These are phyloP conservation scores for Xiphias gladius DNA, from an alignment of 2,113 vertebrate species.

Conservation along the genomic window DNA sequence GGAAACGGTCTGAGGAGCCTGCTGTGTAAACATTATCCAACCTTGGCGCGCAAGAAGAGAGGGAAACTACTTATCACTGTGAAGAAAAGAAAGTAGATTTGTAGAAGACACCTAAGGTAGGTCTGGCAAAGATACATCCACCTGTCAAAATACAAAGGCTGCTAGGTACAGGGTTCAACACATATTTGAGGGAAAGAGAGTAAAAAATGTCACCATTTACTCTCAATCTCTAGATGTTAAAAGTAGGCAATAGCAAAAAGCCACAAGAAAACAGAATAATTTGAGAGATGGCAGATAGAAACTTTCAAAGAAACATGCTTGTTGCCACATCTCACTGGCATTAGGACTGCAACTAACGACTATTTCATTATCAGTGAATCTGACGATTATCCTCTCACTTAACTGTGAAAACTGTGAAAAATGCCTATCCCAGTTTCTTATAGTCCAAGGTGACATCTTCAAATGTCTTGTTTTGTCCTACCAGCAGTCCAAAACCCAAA, in stretches of 20 bases:
- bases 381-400: neutral
- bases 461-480: too few species aligned
- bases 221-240: neutral
- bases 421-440: neutral
- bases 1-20: slow-evolving; percentile 45
- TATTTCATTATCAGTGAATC: neutral
- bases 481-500: too few species aligned
- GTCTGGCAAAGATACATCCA: slow-evolving; percentile 5
- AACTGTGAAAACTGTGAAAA: neutral
- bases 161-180: neutral
- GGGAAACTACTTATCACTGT: slow-evolving; percentile 63
- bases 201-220: neutral
- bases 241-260: neutral
- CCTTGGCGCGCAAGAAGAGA: slow-evolving; percentile 67
- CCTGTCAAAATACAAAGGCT: neutral
- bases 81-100: slow-evolving; percentile 15
- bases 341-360: neutral
- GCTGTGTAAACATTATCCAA: slow-evolving; percentile 75
- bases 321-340: neutral
- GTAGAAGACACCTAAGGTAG: neutral
- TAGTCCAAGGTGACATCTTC: too few species aligned
- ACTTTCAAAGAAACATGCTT: neutral
- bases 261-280: neutral
- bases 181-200: neutral
- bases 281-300: neutral